Evolutionary conservation across 2,797 vertebrate genomes (phyloP), one percentile per base, ranked within the genome.

Genomic region (Spinus pinus): DNA sequence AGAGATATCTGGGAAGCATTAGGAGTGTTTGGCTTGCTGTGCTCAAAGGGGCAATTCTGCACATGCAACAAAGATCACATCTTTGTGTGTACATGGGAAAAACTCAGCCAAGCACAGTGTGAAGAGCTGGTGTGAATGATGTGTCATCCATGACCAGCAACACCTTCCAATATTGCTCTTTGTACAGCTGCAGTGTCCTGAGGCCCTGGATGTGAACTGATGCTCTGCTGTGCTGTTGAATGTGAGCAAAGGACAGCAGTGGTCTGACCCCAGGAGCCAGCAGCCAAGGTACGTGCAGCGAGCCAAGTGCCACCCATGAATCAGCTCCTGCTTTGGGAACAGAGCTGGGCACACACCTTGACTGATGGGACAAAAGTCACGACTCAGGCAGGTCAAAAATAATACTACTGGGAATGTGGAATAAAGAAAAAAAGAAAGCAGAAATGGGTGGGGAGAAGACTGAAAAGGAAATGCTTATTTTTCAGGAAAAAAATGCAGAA

Each of bases 11-110:
- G n/a, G 14, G 50, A 81, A 61, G 33, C 47, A 23, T 77, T 65
- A 72, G 65, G n/a, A 57, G 14, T 5, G 0, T 78, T 54, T 71
- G 67, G 53, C 22, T 21, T 35, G 18, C 24, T 49, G 25, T 72
- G 28, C 57, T 91, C 70, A 49, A 51, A 84, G 46, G 12, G 57
- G 41, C 22, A 13, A 58, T 50, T 41, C 53, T 83, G 19, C 42
- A 24, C 4, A 21, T 0, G 1, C 61, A 62, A 47, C 1, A 0
- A 78, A 42, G 41, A 60, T 37, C 31, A 17, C 28, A 9, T 81
- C 66, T 78, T n/a, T 20, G 5, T 21, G 14, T 5, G 21, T 14
- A 47, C 57, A 12, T 0, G 3, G 58, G 51, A 41, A 80, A 83
- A 81, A 54, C 10, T 2, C 0, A 81, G 46, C 41, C 61, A 78